These are phyloP conservation scores for Nannoperca obscura DNA, from an alignment of 2,797 vertebrate species.

Conservation along the genomic window DNA sequence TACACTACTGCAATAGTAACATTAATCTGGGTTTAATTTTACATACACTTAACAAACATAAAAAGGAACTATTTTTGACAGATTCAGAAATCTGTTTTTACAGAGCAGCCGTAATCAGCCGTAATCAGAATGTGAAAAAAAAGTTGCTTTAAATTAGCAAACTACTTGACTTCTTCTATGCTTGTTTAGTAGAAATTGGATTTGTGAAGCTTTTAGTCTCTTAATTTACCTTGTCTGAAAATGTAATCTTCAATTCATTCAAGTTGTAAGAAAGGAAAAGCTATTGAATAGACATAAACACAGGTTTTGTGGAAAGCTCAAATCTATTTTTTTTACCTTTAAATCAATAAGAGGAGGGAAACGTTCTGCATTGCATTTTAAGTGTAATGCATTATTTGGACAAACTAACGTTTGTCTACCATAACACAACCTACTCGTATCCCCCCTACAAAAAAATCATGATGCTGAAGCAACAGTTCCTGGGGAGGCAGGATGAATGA, in stretches of 20 bases:
- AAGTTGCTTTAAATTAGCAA: not conserved
- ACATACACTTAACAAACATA: not conserved
- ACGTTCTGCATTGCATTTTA: not conserved
- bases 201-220: not conserved
- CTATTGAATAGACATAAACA: not conserved
- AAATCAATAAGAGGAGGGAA: constrained; percentile 15
- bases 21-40: not conserved
- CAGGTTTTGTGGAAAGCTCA: not conserved
- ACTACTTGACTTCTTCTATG: not conserved
- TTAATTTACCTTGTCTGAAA: constrained; percentile 18
- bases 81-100: not conserved
- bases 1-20: not conserved
- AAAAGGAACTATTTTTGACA: not conserved
- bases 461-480: not conserved
- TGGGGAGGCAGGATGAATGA: not conserved
- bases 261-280: not conserved
- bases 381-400: not conserved
- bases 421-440: not conserved
- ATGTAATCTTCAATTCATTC: not conserved
- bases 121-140: not conserved
- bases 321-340: constrained; percentile 10
- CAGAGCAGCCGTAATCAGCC: not conserved
- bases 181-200: constrained; percentile 10
- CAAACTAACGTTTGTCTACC: not conserved
- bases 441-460: not conserved